Evolutionary conservation across 2,113 vertebrate species (phyloP), one percentile per base, ranked within the genome.

Genomic region (Recurvirostra avosetta): DNA sequence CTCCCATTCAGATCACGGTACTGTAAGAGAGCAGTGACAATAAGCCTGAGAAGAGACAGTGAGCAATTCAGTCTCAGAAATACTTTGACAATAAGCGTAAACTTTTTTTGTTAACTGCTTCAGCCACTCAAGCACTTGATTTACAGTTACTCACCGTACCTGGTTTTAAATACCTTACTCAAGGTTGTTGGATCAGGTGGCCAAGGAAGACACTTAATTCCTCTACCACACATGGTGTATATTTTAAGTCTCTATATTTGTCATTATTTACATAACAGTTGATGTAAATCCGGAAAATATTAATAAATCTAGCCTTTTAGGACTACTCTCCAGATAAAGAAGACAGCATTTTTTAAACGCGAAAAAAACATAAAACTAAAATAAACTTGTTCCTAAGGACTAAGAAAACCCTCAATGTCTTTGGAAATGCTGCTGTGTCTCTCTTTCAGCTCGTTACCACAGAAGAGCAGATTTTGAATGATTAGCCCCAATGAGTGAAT

Each of bases 401-500:
- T 83, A 56, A 81, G 78, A 95, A 93, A 94, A 38, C 27, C 90
- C 87, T 65, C 32, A 63, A 19, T 18, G 91, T 79, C 55, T 90
- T 88, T 61, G 76, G 77, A 93, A 94, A 82, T 66, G 75, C 45
- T 0, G 4, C 68, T 85, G 11, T 6, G 15, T 62, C 74, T 92
- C 66, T 80, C 40, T 70, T 92, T 89, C 61, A 89, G 83, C 82
- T 79, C 84, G 67, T 86, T 93, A 96, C 85, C 43, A 88, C 96
- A 96, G 61, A 87, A 74, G 68, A 94, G 53, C 26, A 91, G 38
- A 59, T 97, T 86, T 97, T 96, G 88, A 93, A 68, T 79, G 20
- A 97, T 96, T 92, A 97, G 84, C 49, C 94, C 67, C 79, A 92
- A 56, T 90, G 90, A 96, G 78, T 75, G 70, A 95, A 95, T 91